phyloP scores from a whole-genome alignment of 2,888 invertebrate species.

The Xestia c-nigrum region DNA sequence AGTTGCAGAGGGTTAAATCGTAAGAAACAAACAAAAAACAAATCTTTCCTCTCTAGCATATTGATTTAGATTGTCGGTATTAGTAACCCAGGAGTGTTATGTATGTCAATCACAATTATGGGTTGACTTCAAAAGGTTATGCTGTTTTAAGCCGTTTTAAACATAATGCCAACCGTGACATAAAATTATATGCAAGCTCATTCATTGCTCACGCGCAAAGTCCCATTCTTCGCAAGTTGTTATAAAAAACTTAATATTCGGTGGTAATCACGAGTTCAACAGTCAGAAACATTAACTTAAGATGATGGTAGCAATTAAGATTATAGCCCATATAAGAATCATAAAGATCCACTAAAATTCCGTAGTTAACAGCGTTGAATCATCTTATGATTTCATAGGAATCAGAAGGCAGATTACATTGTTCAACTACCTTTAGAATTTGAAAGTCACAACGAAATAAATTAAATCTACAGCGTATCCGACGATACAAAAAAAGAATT shows the following conservation, averaged over 20 bases:
- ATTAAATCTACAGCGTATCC: slow-evolving; percentile 28
- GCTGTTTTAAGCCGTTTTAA: not conserved
- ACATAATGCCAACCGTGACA: not conserved
- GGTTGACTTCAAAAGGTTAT: not conserved
- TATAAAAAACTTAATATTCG: slow-evolving; percentile 12
- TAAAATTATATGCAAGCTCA: not conserved
- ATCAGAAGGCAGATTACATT: slow-evolving; percentile 49
- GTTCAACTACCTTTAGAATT: slow-evolving; percentile 27
- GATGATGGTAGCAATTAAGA: slow-evolving; percentile 52
- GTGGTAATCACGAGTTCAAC: slow-evolving; percentile 41
- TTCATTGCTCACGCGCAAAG: no score
- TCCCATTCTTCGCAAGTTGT: slow-evolving; percentile 3
- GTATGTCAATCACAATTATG: not conserved
- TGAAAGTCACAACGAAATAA: slow-evolving; percentile 48
- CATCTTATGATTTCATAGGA: slow-evolving; percentile 46
- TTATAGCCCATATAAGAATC: slow-evolving; percentile 54
- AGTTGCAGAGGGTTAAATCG: no score
- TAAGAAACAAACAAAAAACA: no score
- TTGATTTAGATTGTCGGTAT: not conserved
- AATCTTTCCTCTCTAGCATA: no score
- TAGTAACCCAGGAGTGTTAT: not conserved
- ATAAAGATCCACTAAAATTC: slow-evolving; percentile 53
- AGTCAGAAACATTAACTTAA: slow-evolving; percentile 44
- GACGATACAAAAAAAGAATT: slow-evolving; percentile 42
- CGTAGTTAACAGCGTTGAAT: slow-evolving; percentile 50